These are phyloP conservation scores for Drosophila ambigua DNA, from an alignment of 1,140 invertebrate genomes.

Conservation along the genomic window DNA sequence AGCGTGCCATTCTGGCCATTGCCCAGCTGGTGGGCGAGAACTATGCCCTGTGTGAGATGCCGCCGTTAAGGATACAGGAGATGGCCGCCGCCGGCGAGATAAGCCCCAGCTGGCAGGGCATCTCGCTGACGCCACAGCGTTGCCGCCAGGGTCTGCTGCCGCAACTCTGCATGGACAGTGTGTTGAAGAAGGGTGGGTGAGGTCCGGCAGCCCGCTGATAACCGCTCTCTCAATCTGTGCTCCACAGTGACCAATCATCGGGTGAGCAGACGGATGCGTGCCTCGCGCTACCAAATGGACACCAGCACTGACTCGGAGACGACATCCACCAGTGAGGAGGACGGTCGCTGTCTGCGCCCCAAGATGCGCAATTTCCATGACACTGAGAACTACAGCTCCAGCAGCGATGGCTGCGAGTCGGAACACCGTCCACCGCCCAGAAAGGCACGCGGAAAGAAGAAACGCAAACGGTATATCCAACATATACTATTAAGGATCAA, in stretches of 20 bases:
- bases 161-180: slow-evolving; percentile 75
- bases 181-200: slow-evolving; percentile 4
- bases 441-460: slow-evolving; percentile 60
- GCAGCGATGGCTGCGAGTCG: slow-evolving; percentile 82
- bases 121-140: slow-evolving; percentile 73
- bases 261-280: slow-evolving; percentile 51
- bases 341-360: slow-evolving; percentile 33
- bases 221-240: background rate
- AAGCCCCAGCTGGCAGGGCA: slow-evolving; percentile 69
- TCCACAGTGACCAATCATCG: slow-evolving; percentile 61
- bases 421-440: slow-evolving; percentile 60
- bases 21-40: slow-evolving; percentile 76
- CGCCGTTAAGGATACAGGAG: slow-evolving; percentile 66
- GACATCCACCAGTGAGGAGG: slow-evolving; percentile 69
- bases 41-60: slow-evolving; percentile 65
- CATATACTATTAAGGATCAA: background rate
- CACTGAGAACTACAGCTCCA: slow-evolving; percentile 62
- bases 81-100: slow-evolving; percentile 55
- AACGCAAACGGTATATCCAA: slow-evolving; percentile 45
- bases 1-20: slow-evolving; percentile 78
- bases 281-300: slow-evolving; percentile 59
- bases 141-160: slow-evolving; percentile 78
- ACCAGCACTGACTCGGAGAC: slow-evolving; percentile 78
- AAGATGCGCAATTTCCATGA: slow-evolving; percentile 42
- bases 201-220: too few relatives aligned